phyloP scores from a whole-genome alignment of 2,797 vertebrate species.

The Otolemur crassicaudatus region DNA sequence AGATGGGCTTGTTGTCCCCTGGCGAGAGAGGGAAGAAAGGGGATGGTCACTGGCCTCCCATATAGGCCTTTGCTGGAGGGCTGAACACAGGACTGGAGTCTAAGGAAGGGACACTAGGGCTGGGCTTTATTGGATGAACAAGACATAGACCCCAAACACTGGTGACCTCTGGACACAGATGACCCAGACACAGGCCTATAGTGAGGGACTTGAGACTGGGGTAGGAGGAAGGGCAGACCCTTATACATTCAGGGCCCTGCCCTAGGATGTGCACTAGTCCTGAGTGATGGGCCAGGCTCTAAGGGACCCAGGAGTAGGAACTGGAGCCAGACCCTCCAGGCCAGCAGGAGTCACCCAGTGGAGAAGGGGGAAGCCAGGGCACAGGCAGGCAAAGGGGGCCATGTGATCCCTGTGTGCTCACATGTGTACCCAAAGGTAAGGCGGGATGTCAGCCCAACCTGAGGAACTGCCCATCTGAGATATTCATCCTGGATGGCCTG shows the following conservation, averaged over 20 bases:
- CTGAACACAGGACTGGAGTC: background rate
- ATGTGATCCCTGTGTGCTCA: background rate
- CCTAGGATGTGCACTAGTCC: background rate
- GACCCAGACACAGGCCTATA: background rate
- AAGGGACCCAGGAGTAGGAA: background rate
- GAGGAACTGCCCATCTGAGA: background rate
- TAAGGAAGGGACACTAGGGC: background rate
- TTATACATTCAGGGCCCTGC: background rate
- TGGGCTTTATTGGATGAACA: conserved; percentile 11
- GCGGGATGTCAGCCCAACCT: background rate
- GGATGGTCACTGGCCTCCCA: conserved; percentile 7
- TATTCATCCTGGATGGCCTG: background rate
- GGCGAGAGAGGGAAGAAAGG: background rate
- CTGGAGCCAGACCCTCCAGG: background rate
- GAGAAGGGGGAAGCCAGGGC: background rate
- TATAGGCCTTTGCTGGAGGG: background rate
- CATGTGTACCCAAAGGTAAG: background rate
- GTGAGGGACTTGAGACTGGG: background rate
- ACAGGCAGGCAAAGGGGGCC: background rate
- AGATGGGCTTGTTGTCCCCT: conserved; percentile 96
- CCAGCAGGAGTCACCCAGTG: background rate
- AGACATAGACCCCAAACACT: background rate
- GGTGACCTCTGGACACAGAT: background rate
- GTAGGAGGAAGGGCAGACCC: background rate
- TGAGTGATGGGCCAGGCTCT: background rate